Evolutionary conservation across 2,888 invertebrate genomes (phyloP).

Genomic region (Ellobium chinense): DNA sequence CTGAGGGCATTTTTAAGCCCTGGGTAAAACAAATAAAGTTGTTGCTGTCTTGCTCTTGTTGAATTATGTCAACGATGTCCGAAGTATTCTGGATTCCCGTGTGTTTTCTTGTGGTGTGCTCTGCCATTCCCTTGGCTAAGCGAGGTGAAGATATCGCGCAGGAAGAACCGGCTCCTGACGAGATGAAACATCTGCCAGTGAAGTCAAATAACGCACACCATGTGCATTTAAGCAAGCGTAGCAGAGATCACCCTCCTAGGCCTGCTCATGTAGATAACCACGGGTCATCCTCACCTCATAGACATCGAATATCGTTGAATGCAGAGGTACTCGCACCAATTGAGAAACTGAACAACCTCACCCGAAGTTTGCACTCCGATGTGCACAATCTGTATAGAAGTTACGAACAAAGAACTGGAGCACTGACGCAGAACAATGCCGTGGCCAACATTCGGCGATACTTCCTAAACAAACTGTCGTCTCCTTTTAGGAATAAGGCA

Average conservation of each 20-base stretch:
- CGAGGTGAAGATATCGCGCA: not conserved
- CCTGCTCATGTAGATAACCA: not conserved
- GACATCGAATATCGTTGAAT: not conserved
- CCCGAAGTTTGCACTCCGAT: not conserved
- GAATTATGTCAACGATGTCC: conserved; percentile 10
- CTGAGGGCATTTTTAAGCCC: too few relatives aligned
- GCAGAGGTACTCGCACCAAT: not conserved
- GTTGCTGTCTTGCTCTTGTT: too few relatives aligned
- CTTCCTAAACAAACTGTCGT: not conserved
- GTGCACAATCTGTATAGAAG: not conserved
- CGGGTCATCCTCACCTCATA: not conserved
- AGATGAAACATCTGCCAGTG: not conserved
- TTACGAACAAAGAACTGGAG: not conserved
- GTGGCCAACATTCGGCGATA: not conserved
- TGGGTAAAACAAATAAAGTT: too few relatives aligned
- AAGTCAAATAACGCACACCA: not conserved
- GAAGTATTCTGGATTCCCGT: conserved; percentile 1
- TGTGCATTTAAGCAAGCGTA: not conserved
- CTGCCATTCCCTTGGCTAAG: conserved; percentile 4
- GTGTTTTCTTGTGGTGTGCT: not conserved
- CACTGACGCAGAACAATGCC: not conserved
- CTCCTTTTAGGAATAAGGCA: not conserved
- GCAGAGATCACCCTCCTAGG: not conserved
- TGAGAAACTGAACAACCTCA: not conserved
- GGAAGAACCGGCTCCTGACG: not conserved